These are phyloP conservation scores for Callipepla squamata DNA, from an alignment of 2,113 vertebrate species.

Conservation along the genomic window DNA sequence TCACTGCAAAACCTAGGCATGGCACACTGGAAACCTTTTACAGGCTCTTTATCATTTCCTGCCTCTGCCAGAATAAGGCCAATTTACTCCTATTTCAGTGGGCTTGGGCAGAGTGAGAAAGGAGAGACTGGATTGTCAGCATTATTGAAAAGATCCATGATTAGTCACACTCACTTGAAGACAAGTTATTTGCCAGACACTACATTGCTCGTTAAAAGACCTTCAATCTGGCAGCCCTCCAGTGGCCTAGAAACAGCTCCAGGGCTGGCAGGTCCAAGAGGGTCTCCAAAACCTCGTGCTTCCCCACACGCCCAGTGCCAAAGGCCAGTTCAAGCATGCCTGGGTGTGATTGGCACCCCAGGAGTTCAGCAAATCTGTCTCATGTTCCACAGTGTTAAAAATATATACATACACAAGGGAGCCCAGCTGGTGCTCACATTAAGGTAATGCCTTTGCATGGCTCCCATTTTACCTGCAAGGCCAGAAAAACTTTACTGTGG, in stretches of 20 bases:
- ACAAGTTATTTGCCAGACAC: constrained; percentile 69
- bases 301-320: constrained; percentile 17
- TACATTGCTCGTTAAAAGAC: constrained; percentile 76
- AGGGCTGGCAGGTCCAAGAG: constrained; percentile 38
- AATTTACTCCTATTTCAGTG: constrained; percentile 76
- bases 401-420: not conserved
- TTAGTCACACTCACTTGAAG: constrained; percentile 79
- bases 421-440: constrained; percentile 7
- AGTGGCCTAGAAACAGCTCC: constrained; percentile 55
- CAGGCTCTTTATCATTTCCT: constrained; percentile 72
- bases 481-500: not conserved
- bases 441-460: not conserved
- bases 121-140: constrained; percentile 68
- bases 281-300: constrained; percentile 7
- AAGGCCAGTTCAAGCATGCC: constrained; percentile 64
- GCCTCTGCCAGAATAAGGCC: constrained; percentile 72
- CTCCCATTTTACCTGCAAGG: not conserved
- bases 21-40: constrained; percentile 65
- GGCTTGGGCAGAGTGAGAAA: constrained; percentile 41
- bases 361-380: constrained; percentile 29
- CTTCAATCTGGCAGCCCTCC: constrained; percentile 65
- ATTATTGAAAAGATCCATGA: constrained; percentile 78
- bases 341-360: constrained; percentile 33
- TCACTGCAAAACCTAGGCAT: constrained; percentile 59
- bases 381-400: not conserved